Evolutionary conservation across 2,888 invertebrate species (phyloP), one percentile per base, ranked within the genome.

Genomic region (Craniophora ligustri): DNA sequence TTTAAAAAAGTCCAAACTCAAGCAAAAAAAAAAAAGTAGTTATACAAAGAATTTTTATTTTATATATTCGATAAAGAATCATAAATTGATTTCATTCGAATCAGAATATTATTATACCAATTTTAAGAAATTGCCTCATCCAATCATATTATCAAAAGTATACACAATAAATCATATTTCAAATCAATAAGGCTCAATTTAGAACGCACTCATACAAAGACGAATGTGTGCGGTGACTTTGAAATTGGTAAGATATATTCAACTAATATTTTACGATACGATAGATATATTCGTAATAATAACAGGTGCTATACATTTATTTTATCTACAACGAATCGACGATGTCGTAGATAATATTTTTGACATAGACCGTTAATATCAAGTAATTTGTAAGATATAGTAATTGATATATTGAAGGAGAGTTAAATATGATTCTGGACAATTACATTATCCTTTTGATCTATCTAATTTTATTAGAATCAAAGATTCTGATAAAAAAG

Each of bases 271-370:
- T 57, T 55, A 66, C 62, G 42, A 31, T 42, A 39, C 44, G 39
- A 18, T 45, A 58, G 7, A 5, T 23, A 41, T 50, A 49, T 62
- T 19, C 48, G 61, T 66, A 70, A n/a, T n/a, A n/a, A n/a, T n/a
- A n/a, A n/a, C n/a, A n/a, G n/a, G n/a, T n/a, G n/a, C n/a, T n/a
- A n/a, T n/a, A n/a, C n/a, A n/a, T n/a, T n/a, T n/a, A n/a, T n/a
- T n/a, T n/a, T n/a, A n/a, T n/a, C n/a, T n/a, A n/a, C n/a, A n/a
- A n/a, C n/a, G n/a, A n/a, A 54, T 10, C 14, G 36, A 2, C 41
- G 56, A 56, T 47, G 49, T 32, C 36, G 57, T 28, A 48, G 59
- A 42, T 50, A 66, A 67, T 62, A 70, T 68, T 68, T 66, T 70
- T 70, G 53, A 35, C 53, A 34, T 5, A 8, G 11, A 15, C 47